phyloP scores from a whole-genome alignment of 2,888 invertebrate species.

The Tineola bisselliella region DNA sequence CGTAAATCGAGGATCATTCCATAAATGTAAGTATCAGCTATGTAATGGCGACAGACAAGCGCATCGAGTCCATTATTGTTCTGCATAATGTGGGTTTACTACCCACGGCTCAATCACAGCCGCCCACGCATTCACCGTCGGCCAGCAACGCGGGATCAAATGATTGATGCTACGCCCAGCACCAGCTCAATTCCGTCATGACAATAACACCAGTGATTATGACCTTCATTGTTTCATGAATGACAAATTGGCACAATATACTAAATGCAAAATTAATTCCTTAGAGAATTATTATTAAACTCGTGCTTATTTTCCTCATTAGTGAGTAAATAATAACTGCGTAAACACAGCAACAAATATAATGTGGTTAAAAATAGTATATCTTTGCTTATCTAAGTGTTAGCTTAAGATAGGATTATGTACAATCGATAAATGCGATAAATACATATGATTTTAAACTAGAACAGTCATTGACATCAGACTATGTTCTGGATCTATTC shows the following conservation, averaged over 20 bases:
- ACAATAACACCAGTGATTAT: constrained; percentile 10
- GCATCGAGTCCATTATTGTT: constrained; percentile 5
- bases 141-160: neutral
- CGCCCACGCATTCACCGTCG: constrained; percentile 8
- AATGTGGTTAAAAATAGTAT: neutral
- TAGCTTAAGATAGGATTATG: neutral
- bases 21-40: neutral
- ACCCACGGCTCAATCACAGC: constrained; percentile 7
- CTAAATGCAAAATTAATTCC: neutral
- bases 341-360: neutral
- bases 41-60: neutral
- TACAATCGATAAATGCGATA: constrained; percentile 3
- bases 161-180: constrained; percentile 1
- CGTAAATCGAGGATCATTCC: neutral
- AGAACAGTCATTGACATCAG: constrained; percentile 45
- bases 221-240: constrained; percentile 8
- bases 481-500: neutral
- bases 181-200: neutral
- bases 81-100: constrained; percentile 7
- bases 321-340: neutral
- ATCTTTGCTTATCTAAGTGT: neutral
- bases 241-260: constrained; percentile 1
- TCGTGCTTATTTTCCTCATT: neutral
- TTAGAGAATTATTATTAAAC: neutral
- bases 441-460: constrained; percentile 25